phyloP scores from a whole-genome alignment of 2,797 vertebrate genomes.

The Lepus oiostolus region DNA sequence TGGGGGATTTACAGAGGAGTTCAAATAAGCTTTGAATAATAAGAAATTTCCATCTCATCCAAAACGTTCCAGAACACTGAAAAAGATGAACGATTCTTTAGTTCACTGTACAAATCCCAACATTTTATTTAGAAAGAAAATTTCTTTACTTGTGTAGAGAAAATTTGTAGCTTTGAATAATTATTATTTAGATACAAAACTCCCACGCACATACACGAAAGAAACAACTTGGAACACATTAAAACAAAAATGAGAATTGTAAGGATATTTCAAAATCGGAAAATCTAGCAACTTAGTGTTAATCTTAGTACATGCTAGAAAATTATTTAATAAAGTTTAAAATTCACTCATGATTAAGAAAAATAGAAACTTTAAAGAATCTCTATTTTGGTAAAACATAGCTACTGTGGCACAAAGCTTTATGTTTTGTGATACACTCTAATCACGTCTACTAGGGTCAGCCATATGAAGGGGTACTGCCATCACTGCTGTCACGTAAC shows the following conservation, averaged over 20 bases:
- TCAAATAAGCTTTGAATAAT: background rate
- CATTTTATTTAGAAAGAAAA: too few relatives aligned
- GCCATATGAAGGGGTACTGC: background rate
- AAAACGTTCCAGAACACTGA: background rate
- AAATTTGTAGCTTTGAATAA: constrained; percentile 13
- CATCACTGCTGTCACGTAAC: background rate
- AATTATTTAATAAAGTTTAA: constrained; percentile 50
- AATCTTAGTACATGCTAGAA: constrained; percentile 30
- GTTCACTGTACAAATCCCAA: background rate
- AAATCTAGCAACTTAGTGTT: constrained; percentile 38
- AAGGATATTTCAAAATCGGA: constrained; percentile 42
- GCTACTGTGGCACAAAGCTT: background rate
- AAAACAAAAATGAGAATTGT: background rate
- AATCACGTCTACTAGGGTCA: background rate
- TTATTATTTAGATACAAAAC: constrained; percentile 40
- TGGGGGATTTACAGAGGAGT: background rate
- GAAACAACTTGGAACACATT: too few relatives aligned
- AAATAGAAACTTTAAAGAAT: constrained; percentile 13
- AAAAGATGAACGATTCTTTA: background rate
- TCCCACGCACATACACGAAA: background rate
- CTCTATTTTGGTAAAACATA: background rate
- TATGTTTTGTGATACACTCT: background rate
- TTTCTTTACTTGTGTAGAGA: background rate
- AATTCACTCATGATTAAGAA: constrained; percentile 27
- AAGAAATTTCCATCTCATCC: background rate